Evolutionary conservation across 2,113 vertebrate species (phyloP).

Genomic region (Chionis minor): DNA sequence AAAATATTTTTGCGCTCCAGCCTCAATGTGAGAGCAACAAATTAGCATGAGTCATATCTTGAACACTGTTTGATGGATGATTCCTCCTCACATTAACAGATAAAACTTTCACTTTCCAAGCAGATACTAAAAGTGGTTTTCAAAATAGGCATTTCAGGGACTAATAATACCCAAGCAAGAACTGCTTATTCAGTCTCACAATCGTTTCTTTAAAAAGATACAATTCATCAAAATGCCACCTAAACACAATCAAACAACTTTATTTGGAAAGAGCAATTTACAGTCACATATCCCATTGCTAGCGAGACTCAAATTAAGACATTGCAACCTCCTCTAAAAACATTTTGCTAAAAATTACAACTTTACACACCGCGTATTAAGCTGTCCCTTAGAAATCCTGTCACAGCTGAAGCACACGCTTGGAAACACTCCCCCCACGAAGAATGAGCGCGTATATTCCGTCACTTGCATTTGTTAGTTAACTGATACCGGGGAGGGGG

Average conservation of each 20-base stretch:
- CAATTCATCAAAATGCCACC: constrained; percentile 39
- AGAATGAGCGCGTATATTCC: neutral
- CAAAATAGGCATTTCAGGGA: constrained; percentile 42
- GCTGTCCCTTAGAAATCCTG: constrained; percentile 1
- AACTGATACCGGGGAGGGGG: neutral
- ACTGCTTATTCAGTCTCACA: constrained; percentile 3
- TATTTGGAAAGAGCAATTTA: constrained; percentile 22
- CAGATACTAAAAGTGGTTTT: constrained; percentile 46
- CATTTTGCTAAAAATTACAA: neutral
- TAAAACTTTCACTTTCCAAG: constrained; percentile 70
- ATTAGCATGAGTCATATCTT: constrained; percentile 84
- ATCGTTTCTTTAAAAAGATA: neutral
- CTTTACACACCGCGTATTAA: neutral
- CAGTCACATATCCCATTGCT: constrained; percentile 15
- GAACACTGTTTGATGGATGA: constrained; percentile 71
- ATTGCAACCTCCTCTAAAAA: neutral
- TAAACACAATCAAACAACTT: constrained; percentile 48
- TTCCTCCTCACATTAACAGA: constrained; percentile 73
- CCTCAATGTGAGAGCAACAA: constrained; percentile 72
- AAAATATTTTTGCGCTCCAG: constrained; percentile 74
- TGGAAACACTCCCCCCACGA: neutral
- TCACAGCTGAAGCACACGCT: constrained; percentile 18
- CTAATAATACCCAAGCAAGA: constrained; percentile 25
- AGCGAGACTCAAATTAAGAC: neutral
- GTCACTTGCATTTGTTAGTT: neutral